Percentiles rank a stretch among this genome's conserved stretches.
phyloP scores from a whole-genome alignment of 1,140 invertebrate species.

The Calosoma granatense region DNA sequence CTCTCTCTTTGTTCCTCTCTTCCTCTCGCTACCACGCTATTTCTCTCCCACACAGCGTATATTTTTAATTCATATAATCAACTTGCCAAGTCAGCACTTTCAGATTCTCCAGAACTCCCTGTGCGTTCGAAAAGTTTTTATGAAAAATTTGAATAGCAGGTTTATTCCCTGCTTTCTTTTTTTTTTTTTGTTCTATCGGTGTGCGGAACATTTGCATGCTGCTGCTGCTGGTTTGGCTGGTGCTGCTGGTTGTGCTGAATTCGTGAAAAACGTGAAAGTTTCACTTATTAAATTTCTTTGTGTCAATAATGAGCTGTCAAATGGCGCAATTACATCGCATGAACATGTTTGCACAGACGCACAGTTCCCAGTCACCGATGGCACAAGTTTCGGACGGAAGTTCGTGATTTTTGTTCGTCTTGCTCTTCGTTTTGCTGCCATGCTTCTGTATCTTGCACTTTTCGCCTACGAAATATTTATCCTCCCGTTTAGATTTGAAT shows the following conservation, averaged over 20 bases:
- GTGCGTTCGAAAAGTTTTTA: background rate
- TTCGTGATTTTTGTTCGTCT: no score
- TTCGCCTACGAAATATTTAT: no score
- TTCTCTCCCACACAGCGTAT: no score
- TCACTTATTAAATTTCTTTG: background rate
- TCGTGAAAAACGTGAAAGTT: background rate
- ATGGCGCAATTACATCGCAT: background rate
- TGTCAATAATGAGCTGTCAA: background rate
- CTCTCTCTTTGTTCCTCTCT: no score
- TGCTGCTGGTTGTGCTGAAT: no score
- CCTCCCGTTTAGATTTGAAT: no score
- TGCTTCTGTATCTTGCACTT: no score
- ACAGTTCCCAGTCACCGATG: no score
- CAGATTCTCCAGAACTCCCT: background rate
- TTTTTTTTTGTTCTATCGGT: background rate
- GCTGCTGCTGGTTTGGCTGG: no score
- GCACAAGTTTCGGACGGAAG: no score
- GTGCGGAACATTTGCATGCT: background rate
- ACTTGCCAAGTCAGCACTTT: background rate
- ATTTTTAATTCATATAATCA: background rate
- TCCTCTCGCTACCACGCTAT: no score
- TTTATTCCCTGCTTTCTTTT: background rate
- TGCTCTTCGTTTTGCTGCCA: no score
- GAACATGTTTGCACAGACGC: background rate
- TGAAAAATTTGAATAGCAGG: background rate